A percentile compares a stretch with the other conserved stretches of the same genome.
These are phyloP conservation scores for Poeciliopsis paucimaculata DNA, from an alignment of 2,797 vertebrate genomes.

Conservation along the genomic window DNA sequence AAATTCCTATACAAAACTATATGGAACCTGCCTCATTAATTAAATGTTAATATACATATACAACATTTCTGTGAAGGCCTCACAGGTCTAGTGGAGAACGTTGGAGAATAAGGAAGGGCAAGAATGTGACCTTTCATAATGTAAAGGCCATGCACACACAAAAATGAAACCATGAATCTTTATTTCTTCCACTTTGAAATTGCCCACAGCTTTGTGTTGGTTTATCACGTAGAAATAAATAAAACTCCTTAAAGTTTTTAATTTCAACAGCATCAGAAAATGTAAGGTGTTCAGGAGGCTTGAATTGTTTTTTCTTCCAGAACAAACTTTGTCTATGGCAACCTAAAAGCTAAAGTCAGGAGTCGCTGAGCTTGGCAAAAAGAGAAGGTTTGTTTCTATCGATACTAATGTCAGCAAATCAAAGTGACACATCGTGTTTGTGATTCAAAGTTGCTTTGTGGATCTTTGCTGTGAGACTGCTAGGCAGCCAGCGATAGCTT, in stretches of 20 bases:
- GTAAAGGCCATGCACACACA: neutral
- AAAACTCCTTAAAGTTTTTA: neutral
- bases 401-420: neutral
- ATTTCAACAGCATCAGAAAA: neutral
- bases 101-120: neutral
- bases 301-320: neutral
- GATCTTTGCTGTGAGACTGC: neutral
- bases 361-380: constrained; percentile 2
- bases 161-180: neutral
- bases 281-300: neutral
- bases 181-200: neutral
- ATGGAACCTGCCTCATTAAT: neutral
- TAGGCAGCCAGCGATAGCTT: neutral
- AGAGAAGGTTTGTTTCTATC: neutral
- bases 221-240: neutral
- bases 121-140: neutral
- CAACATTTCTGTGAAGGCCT: neutral
- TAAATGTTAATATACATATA: neutral
- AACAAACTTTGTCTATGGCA: neutral
- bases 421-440: neutral
- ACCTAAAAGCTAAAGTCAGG: neutral
- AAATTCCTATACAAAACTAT: neutral
- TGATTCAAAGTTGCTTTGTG: neutral
- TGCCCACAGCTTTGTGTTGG: neutral
- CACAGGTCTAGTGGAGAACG: neutral